These are phyloP conservation scores for Tachycineta bicolor DNA, from an alignment of 2,113 vertebrate genomes.

Conservation along the genomic window DNA sequence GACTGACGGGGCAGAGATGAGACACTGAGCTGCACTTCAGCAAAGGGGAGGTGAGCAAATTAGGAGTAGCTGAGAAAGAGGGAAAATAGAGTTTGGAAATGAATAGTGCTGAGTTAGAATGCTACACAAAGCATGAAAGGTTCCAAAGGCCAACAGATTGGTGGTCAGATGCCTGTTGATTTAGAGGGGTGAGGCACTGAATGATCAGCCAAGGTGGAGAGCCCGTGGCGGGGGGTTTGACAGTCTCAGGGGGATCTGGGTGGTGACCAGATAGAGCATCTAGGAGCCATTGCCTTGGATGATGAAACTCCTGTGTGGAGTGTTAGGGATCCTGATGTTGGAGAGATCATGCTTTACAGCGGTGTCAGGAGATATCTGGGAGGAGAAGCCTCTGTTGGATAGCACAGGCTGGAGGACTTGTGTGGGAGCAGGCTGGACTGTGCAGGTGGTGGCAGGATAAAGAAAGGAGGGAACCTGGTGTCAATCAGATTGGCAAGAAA, in stretches of 20 bases:
- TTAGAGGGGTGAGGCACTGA: background rate
- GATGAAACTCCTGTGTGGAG: background rate
- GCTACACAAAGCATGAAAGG: background rate
- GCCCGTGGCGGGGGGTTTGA: background rate
- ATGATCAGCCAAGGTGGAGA: background rate
- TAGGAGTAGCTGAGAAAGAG: background rate
- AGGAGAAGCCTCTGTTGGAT: background rate
- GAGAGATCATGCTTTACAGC: background rate
- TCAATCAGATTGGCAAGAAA: background rate
- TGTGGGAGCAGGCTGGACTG: background rate
- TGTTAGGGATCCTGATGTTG: background rate
- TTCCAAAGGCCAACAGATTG: background rate
- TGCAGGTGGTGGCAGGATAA: background rate
- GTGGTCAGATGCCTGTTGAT: background rate
- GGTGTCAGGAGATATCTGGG: background rate
- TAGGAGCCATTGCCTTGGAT: background rate
- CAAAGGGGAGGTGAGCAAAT: background rate
- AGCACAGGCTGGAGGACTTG: background rate
- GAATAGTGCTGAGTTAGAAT: background rate
- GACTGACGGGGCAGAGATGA: background rate
- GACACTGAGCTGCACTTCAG: background rate
- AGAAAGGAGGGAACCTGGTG: background rate
- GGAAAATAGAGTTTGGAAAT: background rate
- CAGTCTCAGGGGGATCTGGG: background rate
- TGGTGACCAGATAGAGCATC: background rate